Evolutionary conservation across 2,113 vertebrate genomes (phyloP), one percentile per base, ranked within the genome.

Genomic region (Verasper variegatus): DNA sequence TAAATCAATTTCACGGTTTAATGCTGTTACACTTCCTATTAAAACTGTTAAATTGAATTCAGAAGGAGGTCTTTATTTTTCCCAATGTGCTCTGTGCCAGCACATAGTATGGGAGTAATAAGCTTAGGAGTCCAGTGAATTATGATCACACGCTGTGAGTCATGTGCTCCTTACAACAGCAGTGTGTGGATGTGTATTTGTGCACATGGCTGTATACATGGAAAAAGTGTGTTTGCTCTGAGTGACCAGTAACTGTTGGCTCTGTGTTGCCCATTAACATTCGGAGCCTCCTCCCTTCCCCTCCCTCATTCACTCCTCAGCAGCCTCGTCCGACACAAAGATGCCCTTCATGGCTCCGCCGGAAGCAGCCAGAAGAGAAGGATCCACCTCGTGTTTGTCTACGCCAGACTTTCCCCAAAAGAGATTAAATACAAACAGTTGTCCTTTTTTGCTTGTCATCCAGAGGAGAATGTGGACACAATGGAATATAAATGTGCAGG

Each of bases 211-310:
- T 66, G 59, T 66, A 27, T 42, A 37, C 35, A 13, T 45, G 71
- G 40, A 7, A 35, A 23, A 35, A 31, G 13, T 23, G 60, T 14
- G 17, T 47, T 47, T 18, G 24, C 64, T 74, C 49, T 17, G 40
- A 77, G 57, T 24, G 21, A 40, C 26, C 26, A 15, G 56, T 68
- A 77, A 82, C 61, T 69, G 4, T 70, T 60, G 37, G 57, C 71
- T 60, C 57, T 21, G 27, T 80, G 86, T 71, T 51, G 31, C 75
- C 47, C 40, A 71, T 91, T 86, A 87, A 73, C 67, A 85, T 88
- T 81, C 75, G 23, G 42, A 66, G 62, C 67, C 52, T 62, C 51
- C 52, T 66, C 42, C 65, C 23, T 24, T 37, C 72, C 56, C 76
- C 77, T 74, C 69, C 71, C 78, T 4, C 80, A n/a, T 69, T 81